Evolutionary conservation across 1,140 invertebrate genomes (phyloP).

Genomic region (Myzus persicae): DNA sequence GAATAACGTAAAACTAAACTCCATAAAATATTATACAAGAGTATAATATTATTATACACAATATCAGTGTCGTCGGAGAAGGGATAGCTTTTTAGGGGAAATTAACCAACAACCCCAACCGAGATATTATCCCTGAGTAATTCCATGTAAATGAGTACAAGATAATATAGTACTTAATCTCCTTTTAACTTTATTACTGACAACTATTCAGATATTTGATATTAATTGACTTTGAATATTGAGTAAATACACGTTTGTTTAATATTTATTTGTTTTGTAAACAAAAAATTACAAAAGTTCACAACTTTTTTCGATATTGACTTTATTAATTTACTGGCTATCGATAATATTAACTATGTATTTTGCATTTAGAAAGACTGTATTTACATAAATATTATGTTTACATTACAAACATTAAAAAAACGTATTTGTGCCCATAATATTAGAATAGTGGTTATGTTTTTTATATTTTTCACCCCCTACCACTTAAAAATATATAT

Average conservation of each 20-base stretch:
- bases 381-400: neutral
- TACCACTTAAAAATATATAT: no score
- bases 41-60: neutral
- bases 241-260: neutral
- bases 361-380: neutral
- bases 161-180: no score
- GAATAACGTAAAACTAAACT: neutral
- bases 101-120: neutral
- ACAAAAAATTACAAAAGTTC: neutral
- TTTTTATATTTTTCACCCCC: no score
- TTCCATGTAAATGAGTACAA: neutral
- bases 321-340: neutral
- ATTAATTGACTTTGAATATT: neutral
- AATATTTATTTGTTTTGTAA: neutral
- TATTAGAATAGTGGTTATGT: no score
- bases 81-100: neutral
- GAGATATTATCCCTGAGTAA: neutral
- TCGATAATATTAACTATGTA: neutral
- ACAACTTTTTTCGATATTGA: neutral
- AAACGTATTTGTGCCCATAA: no score
- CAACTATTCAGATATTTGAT: neutral
- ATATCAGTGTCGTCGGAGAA: neutral
- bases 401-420: no score
- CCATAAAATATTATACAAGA: neutral
- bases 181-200: neutral